Percentiles rank a stretch among this genome's conserved stretches.
Conservation (phyloP, 2,113 vertebrate species). For the Australoheros scitulus region DNA sequence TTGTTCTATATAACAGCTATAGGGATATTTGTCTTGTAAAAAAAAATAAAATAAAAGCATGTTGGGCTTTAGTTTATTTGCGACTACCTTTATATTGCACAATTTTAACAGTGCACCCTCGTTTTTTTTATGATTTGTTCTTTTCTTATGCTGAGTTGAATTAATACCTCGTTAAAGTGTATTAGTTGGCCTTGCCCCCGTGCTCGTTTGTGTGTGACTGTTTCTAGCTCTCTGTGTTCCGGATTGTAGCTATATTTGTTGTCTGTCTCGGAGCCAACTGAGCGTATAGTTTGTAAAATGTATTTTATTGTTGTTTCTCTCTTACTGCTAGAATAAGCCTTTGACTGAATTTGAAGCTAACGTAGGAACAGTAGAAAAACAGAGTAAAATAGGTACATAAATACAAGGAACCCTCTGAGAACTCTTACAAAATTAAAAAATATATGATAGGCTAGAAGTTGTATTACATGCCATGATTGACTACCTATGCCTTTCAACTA, state of each 20-base stretch:
- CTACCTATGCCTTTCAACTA: constrained; percentile 80
- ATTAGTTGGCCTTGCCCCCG: constrained; percentile 85
- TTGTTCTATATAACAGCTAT: constrained; percentile 68
- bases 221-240: constrained; percentile 84
- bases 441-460: constrained; percentile 42
- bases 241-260: constrained; percentile 84
- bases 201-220: constrained; percentile 90
- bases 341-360: constrained; percentile 65
- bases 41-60: constrained; percentile 54
- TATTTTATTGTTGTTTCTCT: constrained; percentile 62
- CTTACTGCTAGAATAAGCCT: constrained; percentile 48
- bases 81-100: constrained; percentile 96
- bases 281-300: constrained; percentile 66
- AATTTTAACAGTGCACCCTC: constrained; percentile 83
- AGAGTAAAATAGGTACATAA: constrained; percentile 48
- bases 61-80: constrained; percentile 73
- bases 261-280: constrained; percentile 84
- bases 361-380: constrained; percentile 38
- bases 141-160: constrained; percentile 83
- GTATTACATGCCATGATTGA: constrained; percentile 65
- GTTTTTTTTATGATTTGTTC: constrained; percentile 71
- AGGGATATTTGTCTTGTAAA: constrained; percentile 70
- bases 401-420: constrained; percentile 53
- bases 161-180: constrained; percentile 82
- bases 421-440: constrained; percentile 47